Percentiles rank a stretch among this genome's conserved stretches.
Evolutionary conservation across 2,888 invertebrate genomes (phyloP).

Genomic region (Diaperis boleti): DNA sequence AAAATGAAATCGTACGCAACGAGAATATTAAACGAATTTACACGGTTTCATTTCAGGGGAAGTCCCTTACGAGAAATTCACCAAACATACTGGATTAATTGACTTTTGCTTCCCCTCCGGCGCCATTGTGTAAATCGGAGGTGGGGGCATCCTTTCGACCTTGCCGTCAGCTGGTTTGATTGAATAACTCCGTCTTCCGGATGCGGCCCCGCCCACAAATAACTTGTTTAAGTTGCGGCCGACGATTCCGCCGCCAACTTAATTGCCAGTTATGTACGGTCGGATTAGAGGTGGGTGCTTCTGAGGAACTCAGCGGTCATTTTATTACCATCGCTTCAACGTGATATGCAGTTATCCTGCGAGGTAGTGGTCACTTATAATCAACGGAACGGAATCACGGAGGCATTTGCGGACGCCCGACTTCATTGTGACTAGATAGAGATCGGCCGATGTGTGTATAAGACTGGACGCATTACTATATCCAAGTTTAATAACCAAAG

Average conservation of each 20-base stretch:
- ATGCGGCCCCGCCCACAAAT: neutral
- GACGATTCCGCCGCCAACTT: neutral
- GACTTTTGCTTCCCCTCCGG: conserved; percentile 2
- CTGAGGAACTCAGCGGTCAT: conserved; percentile 4
- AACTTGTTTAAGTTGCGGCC: neutral
- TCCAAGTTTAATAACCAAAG: conserved; percentile 41
- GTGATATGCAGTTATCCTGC: conserved; percentile 16
- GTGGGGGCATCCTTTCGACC: conserved; percentile 1
- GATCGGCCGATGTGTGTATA: conserved; percentile 27
- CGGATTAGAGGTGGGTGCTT: neutral
- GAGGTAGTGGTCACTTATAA: conserved; percentile 44
- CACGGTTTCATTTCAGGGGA: conserved; percentile 21
- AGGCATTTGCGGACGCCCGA: conserved; percentile 41
- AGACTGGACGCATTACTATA: conserved; percentile 28
- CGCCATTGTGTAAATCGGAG: conserved; percentile 6
- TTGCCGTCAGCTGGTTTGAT: conserved; percentile 4
- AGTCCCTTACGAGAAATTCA: conserved; percentile 13
- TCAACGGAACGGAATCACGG: conserved; percentile 43
- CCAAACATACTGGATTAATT: conserved; percentile 19
- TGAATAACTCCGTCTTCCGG: neutral
- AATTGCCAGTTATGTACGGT: conserved; percentile 5
- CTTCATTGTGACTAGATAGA: conserved; percentile 43
- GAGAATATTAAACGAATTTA: conserved; percentile 48
- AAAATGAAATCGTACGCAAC: conserved; percentile 48
- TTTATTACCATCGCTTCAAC: conserved; percentile 11